phyloP scores from a whole-genome alignment of 1,140 invertebrate genomes.

The Frieseomelitta varia region DNA sequence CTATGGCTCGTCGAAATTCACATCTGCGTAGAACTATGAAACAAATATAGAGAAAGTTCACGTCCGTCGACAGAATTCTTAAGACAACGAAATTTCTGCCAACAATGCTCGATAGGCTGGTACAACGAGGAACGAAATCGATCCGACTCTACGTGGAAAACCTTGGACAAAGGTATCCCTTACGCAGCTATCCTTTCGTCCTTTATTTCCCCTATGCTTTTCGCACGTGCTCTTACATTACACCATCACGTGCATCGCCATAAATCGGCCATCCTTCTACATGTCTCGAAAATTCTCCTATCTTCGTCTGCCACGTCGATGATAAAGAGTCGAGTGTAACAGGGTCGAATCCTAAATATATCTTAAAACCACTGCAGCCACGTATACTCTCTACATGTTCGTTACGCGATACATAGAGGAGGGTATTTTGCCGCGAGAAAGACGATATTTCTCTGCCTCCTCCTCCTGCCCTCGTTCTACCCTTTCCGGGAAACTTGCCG shows the following conservation, averaged over 20 bases:
- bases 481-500: neutral
- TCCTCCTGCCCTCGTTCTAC: neutral
- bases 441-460: neutral
- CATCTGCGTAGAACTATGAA: too few relatives aligned
- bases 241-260: neutral
- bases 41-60: too few relatives aligned
- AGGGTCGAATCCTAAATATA: neutral
- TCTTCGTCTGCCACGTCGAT: neutral
- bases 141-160: neutral
- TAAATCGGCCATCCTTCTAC: slow-evolving; percentile 11
- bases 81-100: too few relatives aligned
- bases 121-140: neutral
- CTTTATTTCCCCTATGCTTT: neutral
- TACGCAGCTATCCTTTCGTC: neutral
- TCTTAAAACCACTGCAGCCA: slow-evolving; percentile 4
- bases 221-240: neutral
- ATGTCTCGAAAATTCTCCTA: neutral
- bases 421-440: neutral
- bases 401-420: neutral
- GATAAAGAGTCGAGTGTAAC: slow-evolving; percentile 10
- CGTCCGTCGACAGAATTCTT: too few relatives aligned
- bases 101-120: neutral
- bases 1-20: too few relatives aligned
- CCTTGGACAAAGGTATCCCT: neutral
- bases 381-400: neutral